phyloP scores from a whole-genome alignment of 2,113 vertebrate genomes.

The Myotis lucifugus region DNA sequence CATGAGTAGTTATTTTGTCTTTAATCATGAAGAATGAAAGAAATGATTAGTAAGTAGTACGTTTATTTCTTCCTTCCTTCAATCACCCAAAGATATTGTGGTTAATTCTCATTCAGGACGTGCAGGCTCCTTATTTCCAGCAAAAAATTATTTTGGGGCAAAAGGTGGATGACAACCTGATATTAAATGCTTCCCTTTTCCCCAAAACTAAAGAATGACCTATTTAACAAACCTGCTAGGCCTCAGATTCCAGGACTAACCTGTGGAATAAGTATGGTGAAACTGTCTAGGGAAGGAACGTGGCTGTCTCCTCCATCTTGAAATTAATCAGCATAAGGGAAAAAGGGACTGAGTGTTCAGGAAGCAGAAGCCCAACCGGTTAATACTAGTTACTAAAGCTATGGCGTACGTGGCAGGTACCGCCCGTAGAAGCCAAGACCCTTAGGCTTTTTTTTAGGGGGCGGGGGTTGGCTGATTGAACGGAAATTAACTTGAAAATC shows the following conservation, averaged over 20 bases:
- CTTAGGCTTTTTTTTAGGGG: slow-evolving; percentile 38
- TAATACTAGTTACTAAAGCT: slow-evolving; percentile 79
- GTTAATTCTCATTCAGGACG: slow-evolving; percentile 65
- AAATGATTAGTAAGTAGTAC: slow-evolving; percentile 14
- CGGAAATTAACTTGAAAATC: slow-evolving; percentile 70
- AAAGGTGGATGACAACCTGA: slow-evolving; percentile 47
- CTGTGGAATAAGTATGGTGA: slow-evolving; percentile 80
- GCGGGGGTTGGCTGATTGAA: slow-evolving; percentile 34
- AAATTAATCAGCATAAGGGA: slow-evolving; percentile 73
- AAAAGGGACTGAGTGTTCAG: slow-evolving; percentile 76
- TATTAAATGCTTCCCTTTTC: slow-evolving; percentile 35
- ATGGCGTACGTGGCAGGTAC: slow-evolving; percentile 80
- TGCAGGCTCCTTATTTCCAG: slow-evolving; percentile 39
- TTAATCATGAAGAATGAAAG: not conserved
- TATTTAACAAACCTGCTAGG: slow-evolving; percentile 48
- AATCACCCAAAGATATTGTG: slow-evolving; percentile 46
- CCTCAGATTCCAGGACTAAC: slow-evolving; percentile 69
- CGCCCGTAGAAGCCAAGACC: slow-evolving; percentile 75
- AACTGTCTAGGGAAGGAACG: slow-evolving; percentile 78
- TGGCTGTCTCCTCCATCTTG: slow-evolving; percentile 75
- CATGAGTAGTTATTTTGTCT: not conserved
- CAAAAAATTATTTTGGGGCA: slow-evolving; percentile 39
- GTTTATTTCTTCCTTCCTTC: slow-evolving; percentile 43
- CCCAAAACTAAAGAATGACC: slow-evolving; percentile 45
- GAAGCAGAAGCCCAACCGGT: slow-evolving; percentile 81